Base-by-base conservation (phyloP, 2,113 vertebrate species). In the Pagrus major region DNA sequence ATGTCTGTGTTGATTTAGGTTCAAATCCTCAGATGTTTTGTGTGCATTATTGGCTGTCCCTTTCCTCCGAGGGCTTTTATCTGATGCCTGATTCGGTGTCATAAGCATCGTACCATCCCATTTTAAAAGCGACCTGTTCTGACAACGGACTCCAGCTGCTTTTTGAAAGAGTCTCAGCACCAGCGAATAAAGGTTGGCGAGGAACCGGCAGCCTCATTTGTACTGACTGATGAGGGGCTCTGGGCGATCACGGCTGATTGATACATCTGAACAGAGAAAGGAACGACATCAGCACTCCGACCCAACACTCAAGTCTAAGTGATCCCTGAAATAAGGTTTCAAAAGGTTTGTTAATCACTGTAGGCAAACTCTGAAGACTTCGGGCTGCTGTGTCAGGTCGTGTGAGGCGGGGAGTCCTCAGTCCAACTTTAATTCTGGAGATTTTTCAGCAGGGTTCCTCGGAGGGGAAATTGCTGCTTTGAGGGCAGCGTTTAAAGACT, bases 1-100 rank as follows among this genome's bases (percentile, higher is more conserved):
- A 68, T 59, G 83, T 84, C 91, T 68, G 39, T 79, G 85, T 72
- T 81, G 87, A 92, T 92, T 93, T 72, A 81, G 58, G 44, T 58
- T 78, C 46, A 59, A 81, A 75, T 76, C 82, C 78, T 60, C 49
- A 12, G 60, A 71, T 67, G 75, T 80, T 81, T 68, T 59, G 58
- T 67, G 7, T 5, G 7, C 56, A 25, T 80, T 75, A 83, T 75
- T 69, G 81, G 31, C 55, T 75, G 52, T 69, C 47, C 58, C 44
- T 78, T 64, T 81, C 78, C 49, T 66, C 69, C 67, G 23, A 33
- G 35, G 10, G 47, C 25, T 29, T 76, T 82, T 29, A 77, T 80
- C 65, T 65, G 44, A 85, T 55, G 54, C 60, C 69, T 67, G 72
- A 90, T 80, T 90, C 39, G 35, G 51, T 66, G 71, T 79, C 84